Evolutionary conservation across 1,140 invertebrate species (phyloP).

Genomic region (Mercenaria mercenaria): DNA sequence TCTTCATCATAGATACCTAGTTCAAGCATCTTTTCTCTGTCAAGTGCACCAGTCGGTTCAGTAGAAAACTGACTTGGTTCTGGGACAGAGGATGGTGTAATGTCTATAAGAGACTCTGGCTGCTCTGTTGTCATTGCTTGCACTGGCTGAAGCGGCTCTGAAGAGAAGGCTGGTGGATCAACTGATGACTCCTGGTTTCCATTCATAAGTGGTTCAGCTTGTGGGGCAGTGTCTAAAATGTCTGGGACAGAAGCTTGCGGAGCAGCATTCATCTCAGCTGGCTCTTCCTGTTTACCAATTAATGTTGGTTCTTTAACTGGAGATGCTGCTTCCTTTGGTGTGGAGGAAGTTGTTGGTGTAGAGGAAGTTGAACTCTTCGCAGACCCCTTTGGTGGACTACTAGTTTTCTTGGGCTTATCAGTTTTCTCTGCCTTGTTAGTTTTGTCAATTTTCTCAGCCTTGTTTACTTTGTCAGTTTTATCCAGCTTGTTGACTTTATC

Average conservation of each 20-base stretch:
- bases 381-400: conserved; percentile 40
- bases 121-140: conserved; percentile 54
- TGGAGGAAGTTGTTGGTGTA: conserved; percentile 49
- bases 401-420: conserved; percentile 37
- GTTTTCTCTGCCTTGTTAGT: conserved; percentile 12
- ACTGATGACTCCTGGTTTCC: conserved; percentile 50
- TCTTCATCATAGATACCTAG: conserved; percentile 80
- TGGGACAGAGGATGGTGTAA: conserved; percentile 63
- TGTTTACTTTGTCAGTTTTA: background rate
- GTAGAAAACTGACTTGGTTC: conserved; percentile 67
- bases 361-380: conserved; percentile 61
- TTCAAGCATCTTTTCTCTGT: conserved; percentile 75
- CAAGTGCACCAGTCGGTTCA: conserved; percentile 20
- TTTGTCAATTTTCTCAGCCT: background rate
- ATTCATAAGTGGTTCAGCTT: conserved; percentile 22
- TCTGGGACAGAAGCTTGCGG: conserved; percentile 25
- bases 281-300: conserved; percentile 2
- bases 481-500: background rate
- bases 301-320: conserved; percentile 40
- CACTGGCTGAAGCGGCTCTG: conserved; percentile 27
- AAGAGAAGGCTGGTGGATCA: conserved; percentile 21
- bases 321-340: conserved; percentile 32
- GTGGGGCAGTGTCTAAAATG: conserved; percentile 46
- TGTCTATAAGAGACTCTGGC: conserved; percentile 71
- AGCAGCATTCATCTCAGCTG: conserved; percentile 31